Conservation (phyloP, 2,888 invertebrate species). For the Lepidonotus clava region DNA sequence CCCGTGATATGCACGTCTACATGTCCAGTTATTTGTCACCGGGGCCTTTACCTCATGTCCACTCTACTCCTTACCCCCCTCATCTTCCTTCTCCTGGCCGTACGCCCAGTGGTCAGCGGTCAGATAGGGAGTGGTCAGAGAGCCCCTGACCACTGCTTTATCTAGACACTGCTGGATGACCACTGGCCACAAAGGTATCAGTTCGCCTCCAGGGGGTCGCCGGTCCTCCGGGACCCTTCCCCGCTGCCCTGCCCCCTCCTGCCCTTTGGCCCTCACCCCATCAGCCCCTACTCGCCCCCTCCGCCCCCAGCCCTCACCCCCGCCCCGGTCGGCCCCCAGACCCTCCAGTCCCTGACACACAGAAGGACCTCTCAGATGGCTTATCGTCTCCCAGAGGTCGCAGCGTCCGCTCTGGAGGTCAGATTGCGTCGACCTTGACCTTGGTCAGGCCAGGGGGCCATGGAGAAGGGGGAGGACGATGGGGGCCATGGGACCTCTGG, state of each 20-base stretch:
- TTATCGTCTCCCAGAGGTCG: slow-evolving; percentile 35
- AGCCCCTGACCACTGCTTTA: not conserved
- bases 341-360: not conserved
- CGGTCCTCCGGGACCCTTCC: not conserved
- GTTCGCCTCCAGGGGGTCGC: not conserved
- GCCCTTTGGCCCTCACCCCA: not conserved
- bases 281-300: not conserved
- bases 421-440: slow-evolving; percentile 14
- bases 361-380: slow-evolving; percentile 32
- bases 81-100: no score
- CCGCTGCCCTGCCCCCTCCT: not conserved
- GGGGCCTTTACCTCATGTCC: no score
- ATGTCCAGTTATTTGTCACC: slow-evolving; percentile 11
- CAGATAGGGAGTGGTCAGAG: not conserved
- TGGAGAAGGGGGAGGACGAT: not conserved
- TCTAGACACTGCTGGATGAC: not conserved
- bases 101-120: not conserved
- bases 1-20: slow-evolving; percentile 17
- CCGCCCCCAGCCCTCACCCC: not conserved
- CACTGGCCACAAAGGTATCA: slow-evolving; percentile 26
- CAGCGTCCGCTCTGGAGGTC: slow-evolving; percentile 13
- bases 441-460: not conserved
- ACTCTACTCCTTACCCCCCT: no score
- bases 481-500: not conserved
- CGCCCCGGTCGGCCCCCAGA: not conserved